phyloP scores from a whole-genome alignment of 1,140 invertebrate genomes.

The Meteorus sp. region DNA sequence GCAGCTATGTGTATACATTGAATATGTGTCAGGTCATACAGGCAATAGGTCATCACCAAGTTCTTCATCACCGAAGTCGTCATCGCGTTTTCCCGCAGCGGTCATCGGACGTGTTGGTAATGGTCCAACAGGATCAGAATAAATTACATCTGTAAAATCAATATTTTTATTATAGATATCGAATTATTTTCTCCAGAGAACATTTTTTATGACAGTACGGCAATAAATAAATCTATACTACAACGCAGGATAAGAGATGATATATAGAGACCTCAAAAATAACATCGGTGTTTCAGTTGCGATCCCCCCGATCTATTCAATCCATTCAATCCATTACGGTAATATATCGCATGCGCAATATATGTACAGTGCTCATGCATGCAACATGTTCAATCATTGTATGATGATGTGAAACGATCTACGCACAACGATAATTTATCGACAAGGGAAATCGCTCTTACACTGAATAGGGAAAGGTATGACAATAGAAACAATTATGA shows the following conservation, averaged over 20 bases:
- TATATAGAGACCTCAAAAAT: conserved; percentile 36
- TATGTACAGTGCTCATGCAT: conserved; percentile 38
- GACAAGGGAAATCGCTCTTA: too few relatives aligned
- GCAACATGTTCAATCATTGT: conserved; percentile 36
- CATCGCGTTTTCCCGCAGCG: conserved; percentile 68
- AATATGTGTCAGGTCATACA: conserved; percentile 57
- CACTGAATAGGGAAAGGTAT: conserved; percentile 24
- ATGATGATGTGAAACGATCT: conserved; percentile 21
- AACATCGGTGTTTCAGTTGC: conserved; percentile 38
- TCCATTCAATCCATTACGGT: conserved; percentile 52
- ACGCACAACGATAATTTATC: conserved; percentile 30
- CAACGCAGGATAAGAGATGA: conserved; percentile 26
- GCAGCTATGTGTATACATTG: too few relatives aligned
- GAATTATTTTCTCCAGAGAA: too few relatives aligned
- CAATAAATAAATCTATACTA: too few relatives aligned
- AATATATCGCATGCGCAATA: conserved; percentile 33
- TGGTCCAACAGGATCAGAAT: conserved; percentile 77
- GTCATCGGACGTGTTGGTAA: conserved; percentile 77
- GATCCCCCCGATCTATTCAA: conserved; percentile 50
- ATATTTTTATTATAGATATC: background rate
- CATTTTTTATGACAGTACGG: too few relatives aligned
- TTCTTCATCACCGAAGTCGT: conserved; percentile 81
- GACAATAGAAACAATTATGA: too few relatives aligned
- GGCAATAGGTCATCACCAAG: conserved; percentile 81
- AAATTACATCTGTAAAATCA: conserved; percentile 65